Evolutionary conservation across 1,140 invertebrate genomes (phyloP).

Genomic region (Orussus abietinus): DNA sequence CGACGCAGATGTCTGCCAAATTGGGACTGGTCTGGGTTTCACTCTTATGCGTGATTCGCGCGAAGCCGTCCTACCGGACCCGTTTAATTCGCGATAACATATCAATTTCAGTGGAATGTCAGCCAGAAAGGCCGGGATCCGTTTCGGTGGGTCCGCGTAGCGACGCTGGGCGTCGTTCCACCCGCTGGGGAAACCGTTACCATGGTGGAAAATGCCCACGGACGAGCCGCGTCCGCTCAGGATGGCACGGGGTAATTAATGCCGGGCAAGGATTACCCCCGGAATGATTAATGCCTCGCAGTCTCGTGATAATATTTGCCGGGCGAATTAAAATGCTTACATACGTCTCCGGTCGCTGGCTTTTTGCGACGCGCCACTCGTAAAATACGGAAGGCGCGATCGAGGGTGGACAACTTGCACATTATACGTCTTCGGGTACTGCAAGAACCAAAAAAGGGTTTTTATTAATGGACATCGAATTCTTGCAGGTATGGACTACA

Average conservation of each 20-base stretch:
- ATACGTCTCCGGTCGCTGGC: not conserved
- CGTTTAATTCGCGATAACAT: conserved; percentile 43
- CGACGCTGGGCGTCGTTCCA: too few species aligned
- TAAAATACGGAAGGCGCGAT: not conserved
- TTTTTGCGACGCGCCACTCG: not conserved
- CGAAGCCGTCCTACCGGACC: conserved; percentile 31
- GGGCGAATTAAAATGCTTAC: conserved; percentile 39
- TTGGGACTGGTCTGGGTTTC: too few species aligned
- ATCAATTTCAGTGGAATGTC: conserved; percentile 43
- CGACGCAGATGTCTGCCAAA: too few species aligned
- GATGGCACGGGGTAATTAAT: too few species aligned
- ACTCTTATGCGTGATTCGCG: too few species aligned
- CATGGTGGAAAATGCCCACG: conserved; percentile 37
- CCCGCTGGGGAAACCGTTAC: conserved; percentile 30
- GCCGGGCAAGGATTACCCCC: conserved; percentile 35
- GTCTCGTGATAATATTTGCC: conserved; percentile 41
- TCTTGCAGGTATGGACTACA: too few species aligned
- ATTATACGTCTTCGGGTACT: too few species aligned
- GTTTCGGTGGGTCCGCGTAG: too few species aligned
- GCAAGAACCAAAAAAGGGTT: too few species aligned
- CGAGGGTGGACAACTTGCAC: too few species aligned
- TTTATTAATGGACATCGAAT: too few species aligned
- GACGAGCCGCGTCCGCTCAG: too few species aligned
- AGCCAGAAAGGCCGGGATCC: conserved; percentile 26
- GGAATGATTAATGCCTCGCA: conserved; percentile 36